Percentiles rank a stretch among this genome's conserved stretches.
phyloP scores from a whole-genome alignment of 2,113 vertebrate species.

The Pangasianodon gigas region DNA sequence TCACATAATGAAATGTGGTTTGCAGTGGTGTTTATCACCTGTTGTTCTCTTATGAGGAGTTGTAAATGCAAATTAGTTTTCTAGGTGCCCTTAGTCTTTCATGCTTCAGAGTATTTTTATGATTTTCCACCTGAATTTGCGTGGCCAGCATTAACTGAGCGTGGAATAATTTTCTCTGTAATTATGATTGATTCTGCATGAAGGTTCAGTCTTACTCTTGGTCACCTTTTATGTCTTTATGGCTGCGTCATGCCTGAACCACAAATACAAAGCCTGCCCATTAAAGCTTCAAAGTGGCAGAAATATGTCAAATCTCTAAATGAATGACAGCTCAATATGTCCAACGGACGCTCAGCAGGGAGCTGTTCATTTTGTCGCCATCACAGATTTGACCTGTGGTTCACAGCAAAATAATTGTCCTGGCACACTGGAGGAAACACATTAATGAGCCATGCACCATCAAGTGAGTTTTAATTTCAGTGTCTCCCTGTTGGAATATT shows the following conservation, averaged over 20 bases:
- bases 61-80: conserved; percentile 19
- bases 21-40: conserved; percentile 10
- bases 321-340: conserved; percentile 48
- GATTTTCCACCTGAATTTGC: not conserved
- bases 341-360: conserved; percentile 44
- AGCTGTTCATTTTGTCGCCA: conserved; percentile 53
- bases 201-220: conserved; percentile 8
- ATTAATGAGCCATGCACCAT: conserved; percentile 69
- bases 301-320: conserved; percentile 39
- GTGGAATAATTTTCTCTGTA: not conserved
- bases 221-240: conserved; percentile 36
- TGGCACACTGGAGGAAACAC: conserved; percentile 75
- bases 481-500: conserved; percentile 38
- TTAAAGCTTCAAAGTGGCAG: conserved; percentile 15
- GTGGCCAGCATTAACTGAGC: not conserved
- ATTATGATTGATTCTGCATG: conserved; percentile 29
- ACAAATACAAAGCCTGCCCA: conserved; percentile 27
- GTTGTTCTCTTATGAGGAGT: conserved; percentile 12
- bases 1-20: not conserved
- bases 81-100: not conserved
- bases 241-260: conserved; percentile 12
- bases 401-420: conserved; percentile 72
- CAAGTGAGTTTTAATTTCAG: conserved; percentile 70
- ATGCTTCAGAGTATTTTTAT: not conserved
- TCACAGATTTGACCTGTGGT: conserved; percentile 79